Conservation (phyloP, 2,888 invertebrate species). For the Pristionchus fissidentatus region DNA sequence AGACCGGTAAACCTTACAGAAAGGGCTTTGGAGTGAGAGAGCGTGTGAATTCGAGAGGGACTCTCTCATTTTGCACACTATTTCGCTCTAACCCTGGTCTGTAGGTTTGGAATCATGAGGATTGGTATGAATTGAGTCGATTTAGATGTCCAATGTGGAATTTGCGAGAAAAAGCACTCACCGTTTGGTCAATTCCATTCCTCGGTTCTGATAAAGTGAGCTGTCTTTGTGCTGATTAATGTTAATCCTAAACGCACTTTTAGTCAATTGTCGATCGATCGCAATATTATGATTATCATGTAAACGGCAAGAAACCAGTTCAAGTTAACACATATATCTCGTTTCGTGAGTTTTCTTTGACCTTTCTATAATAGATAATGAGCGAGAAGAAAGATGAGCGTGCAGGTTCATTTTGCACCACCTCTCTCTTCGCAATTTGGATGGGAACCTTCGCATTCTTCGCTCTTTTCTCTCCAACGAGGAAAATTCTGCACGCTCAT, state of each 20-base stretch:
- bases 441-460: slow-evolving; percentile 80
- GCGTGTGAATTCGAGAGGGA: no score
- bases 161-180: neutral
- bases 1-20: no score
- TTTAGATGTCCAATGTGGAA: neutral
- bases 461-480: slow-evolving; percentile 81
- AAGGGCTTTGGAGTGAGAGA: no score
- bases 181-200: slow-evolving; percentile 85
- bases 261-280: slow-evolving; percentile 80
- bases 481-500: slow-evolving; percentile 82
- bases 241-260: neutral
- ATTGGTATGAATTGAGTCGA: neutral
- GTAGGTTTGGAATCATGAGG: neutral
- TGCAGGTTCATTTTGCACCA: slow-evolving; percentile 79
- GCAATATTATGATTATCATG: slow-evolving; percentile 84
- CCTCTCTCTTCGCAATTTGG: slow-evolving; percentile 77
- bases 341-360: slow-evolving; percentile 50
- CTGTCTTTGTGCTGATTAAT: neutral
- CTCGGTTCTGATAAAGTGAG: slow-evolving; percentile 77
- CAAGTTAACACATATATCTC: slow-evolving; percentile 34
- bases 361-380: no score
- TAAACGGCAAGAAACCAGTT: slow-evolving; percentile 55
- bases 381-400: slow-evolving; percentile 80
- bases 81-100: no score
- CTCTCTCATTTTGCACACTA: no score